Conservation (phyloP, 2,888 invertebrate genomes). For the Fragum fragum region DNA sequence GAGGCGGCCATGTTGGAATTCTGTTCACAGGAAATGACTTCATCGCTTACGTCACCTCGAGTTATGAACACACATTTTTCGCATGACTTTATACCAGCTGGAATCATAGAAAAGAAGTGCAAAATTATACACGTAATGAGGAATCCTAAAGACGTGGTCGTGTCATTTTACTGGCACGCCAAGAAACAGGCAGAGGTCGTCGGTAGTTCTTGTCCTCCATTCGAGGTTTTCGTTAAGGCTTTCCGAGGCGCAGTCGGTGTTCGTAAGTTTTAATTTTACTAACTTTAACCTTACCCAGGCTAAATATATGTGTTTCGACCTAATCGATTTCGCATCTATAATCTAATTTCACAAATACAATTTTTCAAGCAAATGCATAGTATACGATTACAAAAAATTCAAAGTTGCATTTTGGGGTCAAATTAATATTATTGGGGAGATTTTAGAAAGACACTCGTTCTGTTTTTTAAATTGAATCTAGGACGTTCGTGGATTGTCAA, state of each 20-base stretch:
- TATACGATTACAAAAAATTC: too few relatives aligned
- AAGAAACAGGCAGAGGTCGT: neutral
- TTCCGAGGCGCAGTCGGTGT: neutral
- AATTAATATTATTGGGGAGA: too few relatives aligned
- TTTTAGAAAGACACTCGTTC: too few relatives aligned
- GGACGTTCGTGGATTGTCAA: too few relatives aligned
- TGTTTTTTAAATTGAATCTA: too few relatives aligned
- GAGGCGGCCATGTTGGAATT: constrained; percentile 19
- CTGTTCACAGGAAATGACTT: constrained; percentile 12
- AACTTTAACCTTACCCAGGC: too few relatives aligned
- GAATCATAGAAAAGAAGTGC: constrained; percentile 9
- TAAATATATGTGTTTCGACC: too few relatives aligned
- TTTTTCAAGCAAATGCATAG: too few relatives aligned
- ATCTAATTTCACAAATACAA: too few relatives aligned
- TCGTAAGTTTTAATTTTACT: neutral
- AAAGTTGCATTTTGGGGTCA: too few relatives aligned
- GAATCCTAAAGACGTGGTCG: constrained; percentile 13
- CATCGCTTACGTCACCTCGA: constrained; percentile 12
- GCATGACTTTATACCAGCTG: neutral
- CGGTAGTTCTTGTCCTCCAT: neutral
- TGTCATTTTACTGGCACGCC: neutral
- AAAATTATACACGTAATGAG: constrained; percentile 18
- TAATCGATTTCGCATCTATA: too few relatives aligned
- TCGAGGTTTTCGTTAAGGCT: neutral
- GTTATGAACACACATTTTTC: constrained; percentile 9